Conservation (phyloP, 1,140 invertebrate genomes). For the Temnothorax curvispinosus region DNA sequence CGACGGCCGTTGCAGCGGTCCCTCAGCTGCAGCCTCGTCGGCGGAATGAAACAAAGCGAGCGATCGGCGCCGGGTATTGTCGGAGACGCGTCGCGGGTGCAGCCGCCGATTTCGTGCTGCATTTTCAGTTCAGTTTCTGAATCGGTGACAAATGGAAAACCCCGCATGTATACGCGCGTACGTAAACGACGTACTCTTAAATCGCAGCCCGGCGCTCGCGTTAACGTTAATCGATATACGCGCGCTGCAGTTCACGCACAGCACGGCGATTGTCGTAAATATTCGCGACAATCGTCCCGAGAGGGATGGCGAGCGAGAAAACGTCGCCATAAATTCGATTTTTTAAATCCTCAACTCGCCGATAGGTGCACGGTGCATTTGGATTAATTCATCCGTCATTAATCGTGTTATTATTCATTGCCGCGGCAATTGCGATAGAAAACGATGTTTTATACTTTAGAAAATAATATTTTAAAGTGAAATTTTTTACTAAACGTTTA, state of each 20-base stretch:
- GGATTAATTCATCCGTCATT: not conserved
- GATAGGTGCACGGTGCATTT: not conserved
- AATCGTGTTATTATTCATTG: not conserved
- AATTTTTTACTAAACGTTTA: not conserved
- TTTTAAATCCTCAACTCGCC: not conserved
- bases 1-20: conserved; percentile 18
- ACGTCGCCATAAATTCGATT: not conserved
- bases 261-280: conserved; percentile 31
- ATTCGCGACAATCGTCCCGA: not conserved
- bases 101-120: conserved; percentile 16
- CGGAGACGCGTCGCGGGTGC: conserved; percentile 1
- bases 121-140: conserved; percentile 37
- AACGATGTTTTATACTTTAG: not conserved
- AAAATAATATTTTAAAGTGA: not conserved
- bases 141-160: conserved; percentile 55
- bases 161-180: not conserved
- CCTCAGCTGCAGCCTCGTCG: not conserved
- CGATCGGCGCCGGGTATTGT: conserved; percentile 50
- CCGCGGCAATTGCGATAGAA: no score
- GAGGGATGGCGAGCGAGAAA: not conserved
- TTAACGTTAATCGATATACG: conserved; percentile 36
- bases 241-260: not conserved
- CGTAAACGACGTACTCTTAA: conserved; percentile 42
- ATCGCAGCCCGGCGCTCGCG: conserved; percentile 22
- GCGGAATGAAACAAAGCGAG: conserved; percentile 43